phyloP scores from a whole-genome alignment of 2,113 vertebrate genomes.

The Pogonocichla stellata region DNA sequence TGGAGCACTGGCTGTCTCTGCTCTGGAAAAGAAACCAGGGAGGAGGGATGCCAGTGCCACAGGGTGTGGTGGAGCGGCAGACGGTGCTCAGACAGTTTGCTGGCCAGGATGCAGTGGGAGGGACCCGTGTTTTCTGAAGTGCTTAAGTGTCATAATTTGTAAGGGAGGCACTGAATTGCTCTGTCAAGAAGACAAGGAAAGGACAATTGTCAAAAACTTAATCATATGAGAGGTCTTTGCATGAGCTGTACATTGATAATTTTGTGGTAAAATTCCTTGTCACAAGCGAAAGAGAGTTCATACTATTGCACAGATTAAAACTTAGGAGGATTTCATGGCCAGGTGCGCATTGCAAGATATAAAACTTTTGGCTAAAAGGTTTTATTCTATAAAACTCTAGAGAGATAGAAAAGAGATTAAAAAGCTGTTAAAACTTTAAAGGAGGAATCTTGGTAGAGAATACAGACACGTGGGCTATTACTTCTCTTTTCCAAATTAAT shows the following conservation, averaged over 20 bases:
- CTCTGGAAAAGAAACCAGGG: background rate
- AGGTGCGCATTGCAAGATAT: background rate
- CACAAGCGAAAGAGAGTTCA: background rate
- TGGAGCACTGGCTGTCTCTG: background rate
- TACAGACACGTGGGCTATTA: background rate
- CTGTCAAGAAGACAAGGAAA: background rate
- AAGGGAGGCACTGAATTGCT: background rate
- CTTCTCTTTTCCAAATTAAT: background rate
- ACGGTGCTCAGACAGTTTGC: accelerated
- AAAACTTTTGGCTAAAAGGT: background rate
- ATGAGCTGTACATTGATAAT: accelerated
- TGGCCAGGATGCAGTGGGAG: background rate
- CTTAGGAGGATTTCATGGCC: background rate
- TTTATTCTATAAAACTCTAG: background rate
- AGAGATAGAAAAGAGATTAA: background rate
- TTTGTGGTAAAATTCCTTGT: background rate
- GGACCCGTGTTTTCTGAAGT: background rate
- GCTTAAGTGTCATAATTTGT: background rate
- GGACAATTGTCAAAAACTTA: background rate
- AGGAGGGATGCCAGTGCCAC: background rate
- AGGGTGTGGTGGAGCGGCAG: background rate
- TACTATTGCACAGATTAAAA: background rate
- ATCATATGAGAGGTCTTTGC: background rate
- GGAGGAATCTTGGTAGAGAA: background rate
- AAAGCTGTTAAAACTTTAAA: background rate